Conservation (phyloP, 2,113 vertebrate species). For the Gadus chalcogrammus region DNA sequence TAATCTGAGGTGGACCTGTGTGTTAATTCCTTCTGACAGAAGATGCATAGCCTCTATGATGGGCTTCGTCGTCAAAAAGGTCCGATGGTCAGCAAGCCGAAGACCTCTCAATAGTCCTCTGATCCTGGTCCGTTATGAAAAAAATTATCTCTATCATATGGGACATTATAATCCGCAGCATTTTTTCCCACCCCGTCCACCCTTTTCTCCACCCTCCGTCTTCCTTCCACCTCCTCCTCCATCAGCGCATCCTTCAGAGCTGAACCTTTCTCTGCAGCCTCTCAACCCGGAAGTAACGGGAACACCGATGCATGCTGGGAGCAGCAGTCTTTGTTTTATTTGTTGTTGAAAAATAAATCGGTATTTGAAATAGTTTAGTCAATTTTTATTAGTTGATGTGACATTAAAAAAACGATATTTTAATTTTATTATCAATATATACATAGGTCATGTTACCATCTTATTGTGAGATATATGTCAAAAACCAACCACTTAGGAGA, state of each 20-base stretch:
- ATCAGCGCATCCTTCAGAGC: conserved; percentile 61
- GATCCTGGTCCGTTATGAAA: conserved; percentile 39
- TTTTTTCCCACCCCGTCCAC: conserved; percentile 42
- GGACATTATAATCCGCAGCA: conserved; percentile 64
- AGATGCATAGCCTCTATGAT: conserved; percentile 5
- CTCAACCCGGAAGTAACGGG: conserved; percentile 4
- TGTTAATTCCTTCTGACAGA: conserved; percentile 12
- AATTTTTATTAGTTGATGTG: no score
- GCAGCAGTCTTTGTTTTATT: conserved; percentile 25
- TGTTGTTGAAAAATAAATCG: no score
- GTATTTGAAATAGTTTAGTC: no score
- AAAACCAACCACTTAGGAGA: no score
- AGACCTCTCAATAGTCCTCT: conserved; percentile 34
- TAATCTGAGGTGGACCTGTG: neutral
- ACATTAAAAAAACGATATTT: no score
- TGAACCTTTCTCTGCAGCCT: conserved; percentile 10
- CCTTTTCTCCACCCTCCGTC: conserved; percentile 49
- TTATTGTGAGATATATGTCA: no score
- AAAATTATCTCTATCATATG: conserved; percentile 15
- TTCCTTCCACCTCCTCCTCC: conserved; percentile 67
- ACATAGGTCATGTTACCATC: no score
- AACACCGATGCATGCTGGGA: conserved; percentile 35
- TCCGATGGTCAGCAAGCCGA: conserved; percentile 14
- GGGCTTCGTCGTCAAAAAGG: conserved; percentile 4
- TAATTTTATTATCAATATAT: no score